A percentile compares a stretch with the other conserved stretches of the same genome.
Evolutionary conservation across 2,797 vertebrate genomes (phyloP).

Genomic region (Prionace glauca): DNA sequence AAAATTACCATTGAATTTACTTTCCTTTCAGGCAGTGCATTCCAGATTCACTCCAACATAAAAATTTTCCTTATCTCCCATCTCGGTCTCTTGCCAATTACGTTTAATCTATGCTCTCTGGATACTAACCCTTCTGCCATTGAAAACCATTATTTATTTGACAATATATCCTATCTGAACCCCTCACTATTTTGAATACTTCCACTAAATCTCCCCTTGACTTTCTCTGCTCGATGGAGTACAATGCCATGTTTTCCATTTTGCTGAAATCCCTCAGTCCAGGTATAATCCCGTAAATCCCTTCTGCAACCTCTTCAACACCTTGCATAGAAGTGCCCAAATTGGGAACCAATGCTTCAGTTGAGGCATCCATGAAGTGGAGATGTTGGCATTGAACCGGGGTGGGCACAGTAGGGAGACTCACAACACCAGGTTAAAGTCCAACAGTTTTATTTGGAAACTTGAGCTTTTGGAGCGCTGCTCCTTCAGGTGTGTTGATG

Average conservation of each 20-base stretch:
- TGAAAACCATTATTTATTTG: not conserved
- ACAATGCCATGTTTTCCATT: not conserved
- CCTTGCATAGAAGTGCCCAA: not conserved
- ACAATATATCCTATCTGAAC: not conserved
- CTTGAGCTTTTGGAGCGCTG: too few relatives aligned
- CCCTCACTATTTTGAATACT: not conserved
- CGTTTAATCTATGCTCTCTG: not conserved
- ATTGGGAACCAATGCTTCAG: not conserved
- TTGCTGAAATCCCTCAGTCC: not conserved
- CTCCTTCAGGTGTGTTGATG: too few relatives aligned
- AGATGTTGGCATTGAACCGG: too few relatives aligned
- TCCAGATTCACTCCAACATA: not conserved
- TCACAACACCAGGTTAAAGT: too few relatives aligned
- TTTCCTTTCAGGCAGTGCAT: not conserved
- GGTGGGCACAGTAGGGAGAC: too few relatives aligned
- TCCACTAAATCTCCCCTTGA: not conserved
- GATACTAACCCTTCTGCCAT: not conserved
- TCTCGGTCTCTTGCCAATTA: not conserved
- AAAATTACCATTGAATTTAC: not conserved
- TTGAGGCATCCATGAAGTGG: too few relatives aligned
- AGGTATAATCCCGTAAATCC: not conserved
- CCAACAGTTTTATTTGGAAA: too few relatives aligned
- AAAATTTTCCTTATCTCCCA: not conserved
- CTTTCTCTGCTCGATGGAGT: not conserved
- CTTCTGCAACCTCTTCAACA: not conserved